Evolutionary conservation across 2,888 invertebrate genomes (phyloP), one percentile per base, ranked within the genome.

Genomic region (Mechanitis messenoides): DNA sequence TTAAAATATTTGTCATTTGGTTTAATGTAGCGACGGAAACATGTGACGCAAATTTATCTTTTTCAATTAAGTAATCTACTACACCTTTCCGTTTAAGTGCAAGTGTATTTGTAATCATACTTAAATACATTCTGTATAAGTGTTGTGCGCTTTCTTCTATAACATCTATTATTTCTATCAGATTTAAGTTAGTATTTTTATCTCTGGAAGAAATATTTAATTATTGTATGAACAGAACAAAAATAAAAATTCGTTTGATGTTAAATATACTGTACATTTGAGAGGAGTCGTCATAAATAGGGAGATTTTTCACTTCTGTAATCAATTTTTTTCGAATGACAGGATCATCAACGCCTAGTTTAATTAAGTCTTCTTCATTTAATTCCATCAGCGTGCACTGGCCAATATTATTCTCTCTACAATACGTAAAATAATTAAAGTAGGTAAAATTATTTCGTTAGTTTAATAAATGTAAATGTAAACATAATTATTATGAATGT

Each of bases 1-100:
- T 85, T 47, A 89, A 75, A 64, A 84, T 77, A 50, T 72, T 80
- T 35, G 75, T 79, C 35, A 90, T 85, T 74, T 87, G 84, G 74
- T 74, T 79, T 20, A 88, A 63, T 46, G 87, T 88, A 45, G 72
- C 68, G 12, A 87, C 68, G 33, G 87, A 84, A 61, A 90, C 74
- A 65, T 86, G 80, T 33, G 90, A 88, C 50, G 88, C 86, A 78
- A 83, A 87, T 72, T 85, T 83, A 62, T 90, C 87, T 75, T 82
- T 78, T 64, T 82, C 75, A 9, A 88, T 69, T 55, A 87, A 72
- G 68, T 79, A 82, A 65, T 90, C 89, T 11, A 77, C 67, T 61
- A 84, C 69, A 62, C 79, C 80, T 38, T 81, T 79, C 63, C 84
- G 88, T 67, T 83, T 85, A 45, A 91, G 64, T 28, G 84, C 81